Evolutionary conservation across 2,888 invertebrate genomes (phyloP), one percentile per base, ranked within the genome.

Genomic region (Agrotis ipsilon): DNA sequence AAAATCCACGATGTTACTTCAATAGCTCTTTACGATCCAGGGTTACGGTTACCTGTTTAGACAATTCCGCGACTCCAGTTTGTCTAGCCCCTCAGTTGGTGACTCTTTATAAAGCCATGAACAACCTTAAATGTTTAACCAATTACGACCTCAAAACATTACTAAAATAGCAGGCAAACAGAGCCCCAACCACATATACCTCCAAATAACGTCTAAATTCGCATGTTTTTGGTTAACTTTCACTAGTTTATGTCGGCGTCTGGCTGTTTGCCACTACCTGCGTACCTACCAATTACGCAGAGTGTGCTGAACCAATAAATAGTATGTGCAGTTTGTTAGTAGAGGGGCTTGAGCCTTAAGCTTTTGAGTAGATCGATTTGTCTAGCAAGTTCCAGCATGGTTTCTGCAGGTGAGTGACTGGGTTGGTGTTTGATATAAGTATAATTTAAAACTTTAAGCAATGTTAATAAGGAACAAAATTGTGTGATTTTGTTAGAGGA

Each of bases 221-320:
- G 19, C 76, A 19, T 65, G 52, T 81, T 76, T 77, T 77, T 46
- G 19, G 49, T 65, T 59, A 65, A 82, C 70, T 84, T 78, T 81
- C 81, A 70, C 78, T 70, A 62, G 78, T 81, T 81, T 78, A 81
- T 58, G 64, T 70, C n/a, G 61, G 64, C 77, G 70, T 60, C 71
- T 78, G 81, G 78, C 78, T 77, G 46, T 19, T 49, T 78, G 78
- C 78, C 78, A 71, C 71, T 65, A 69, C 49, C 81, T 81, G 78
- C 71, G 64, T 78, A 59, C 78, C 78, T 62, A 54, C 77, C 78
- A 78, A 78, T 78, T 78, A 81, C 78, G 78, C 64, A 81, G 72
- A 78, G 78, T 81, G 72, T 75, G 46, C 64, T 70, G 71, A 43
- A n/a, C 72, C 78, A 81, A 78, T 78, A 81, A 81, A 78, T 81